Evolutionary conservation across 2,888 invertebrate species (phyloP).

Genomic region (Rutpela maculata): DNA sequence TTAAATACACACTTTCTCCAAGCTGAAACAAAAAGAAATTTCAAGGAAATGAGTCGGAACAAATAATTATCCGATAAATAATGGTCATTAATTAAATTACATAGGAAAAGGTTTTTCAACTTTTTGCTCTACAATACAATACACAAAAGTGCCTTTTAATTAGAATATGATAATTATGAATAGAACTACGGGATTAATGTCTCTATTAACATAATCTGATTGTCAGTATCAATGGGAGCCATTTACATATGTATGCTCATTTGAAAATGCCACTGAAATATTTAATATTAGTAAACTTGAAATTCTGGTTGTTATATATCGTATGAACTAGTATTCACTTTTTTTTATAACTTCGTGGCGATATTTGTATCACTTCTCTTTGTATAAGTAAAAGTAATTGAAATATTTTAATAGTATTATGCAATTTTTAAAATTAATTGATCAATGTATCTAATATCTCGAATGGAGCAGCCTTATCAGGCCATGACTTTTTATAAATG

Average conservation of each 20-base stretch:
- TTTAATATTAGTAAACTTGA: background rate
- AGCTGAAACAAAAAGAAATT: constrained; percentile 44
- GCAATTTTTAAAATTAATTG: background rate
- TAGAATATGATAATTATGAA: constrained; percentile 29
- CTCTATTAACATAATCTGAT: constrained; percentile 14
- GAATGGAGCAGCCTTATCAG: background rate
- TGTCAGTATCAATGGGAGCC: background rate
- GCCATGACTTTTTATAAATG: background rate
- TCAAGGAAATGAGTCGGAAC: constrained; percentile 46
- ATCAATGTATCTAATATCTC: background rate
- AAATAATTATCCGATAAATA: constrained; percentile 31
- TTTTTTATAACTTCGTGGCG: background rate
- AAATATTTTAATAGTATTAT: background rate
- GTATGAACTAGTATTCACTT: too few relatives aligned
- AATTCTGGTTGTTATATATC: background rate
- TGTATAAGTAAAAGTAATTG: background rate
- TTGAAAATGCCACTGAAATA: background rate
- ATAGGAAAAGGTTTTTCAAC: constrained; percentile 29
- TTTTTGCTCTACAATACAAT: constrained; percentile 19
- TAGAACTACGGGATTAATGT: constrained; percentile 9
- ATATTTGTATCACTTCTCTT: background rate
- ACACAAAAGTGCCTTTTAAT: constrained; percentile 22
- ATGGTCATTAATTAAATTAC: constrained; percentile 32
- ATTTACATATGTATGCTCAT: background rate
- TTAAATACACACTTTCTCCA: constrained; percentile 45